These are phyloP conservation scores for Microcaecilia unicolor DNA, from an alignment of 2,797 vertebrate species.

Conservation along the genomic window DNA sequence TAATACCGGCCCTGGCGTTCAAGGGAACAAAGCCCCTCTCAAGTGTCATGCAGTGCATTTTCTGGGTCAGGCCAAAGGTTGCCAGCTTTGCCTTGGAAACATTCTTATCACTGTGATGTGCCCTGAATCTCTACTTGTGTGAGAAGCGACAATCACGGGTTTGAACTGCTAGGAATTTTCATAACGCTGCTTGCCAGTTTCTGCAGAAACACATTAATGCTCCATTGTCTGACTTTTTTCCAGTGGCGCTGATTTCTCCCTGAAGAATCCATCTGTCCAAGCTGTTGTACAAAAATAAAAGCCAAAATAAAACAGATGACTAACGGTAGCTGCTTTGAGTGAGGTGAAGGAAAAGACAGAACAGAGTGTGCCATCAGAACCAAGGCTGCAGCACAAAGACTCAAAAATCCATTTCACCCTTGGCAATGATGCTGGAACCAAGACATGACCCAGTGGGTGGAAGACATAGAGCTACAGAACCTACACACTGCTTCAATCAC, in stretches of 20 bases:
- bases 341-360: too few relatives aligned
- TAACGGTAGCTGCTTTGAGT: too few relatives aligned
- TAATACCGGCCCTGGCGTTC: too few relatives aligned
- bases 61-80: not conserved
- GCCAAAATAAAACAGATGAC: too few relatives aligned
- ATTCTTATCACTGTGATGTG: not conserved
- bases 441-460: too few relatives aligned
- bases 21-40: slow-evolving; percentile 10
- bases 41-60: not conserved
- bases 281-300: not conserved
- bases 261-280: not conserved
- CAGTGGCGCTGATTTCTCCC: not conserved
- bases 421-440: too few relatives aligned
- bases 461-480: too few relatives aligned
- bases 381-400: too few relatives aligned
- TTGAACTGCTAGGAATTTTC: slow-evolving; percentile 2
- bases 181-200: not conserved
- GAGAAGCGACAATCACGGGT: slow-evolving; percentile 6
- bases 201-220: not conserved
- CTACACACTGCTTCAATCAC: too few relatives aligned
- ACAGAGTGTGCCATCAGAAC: too few relatives aligned
- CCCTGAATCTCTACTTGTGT: not conserved
- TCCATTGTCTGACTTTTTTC: not conserved
- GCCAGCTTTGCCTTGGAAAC: not conserved
- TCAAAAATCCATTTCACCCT: too few relatives aligned